Evolutionary conservation across 2,113 vertebrate genomes (phyloP), one percentile per base, ranked within the genome.

Genomic region (Rutilus rutilus): DNA sequence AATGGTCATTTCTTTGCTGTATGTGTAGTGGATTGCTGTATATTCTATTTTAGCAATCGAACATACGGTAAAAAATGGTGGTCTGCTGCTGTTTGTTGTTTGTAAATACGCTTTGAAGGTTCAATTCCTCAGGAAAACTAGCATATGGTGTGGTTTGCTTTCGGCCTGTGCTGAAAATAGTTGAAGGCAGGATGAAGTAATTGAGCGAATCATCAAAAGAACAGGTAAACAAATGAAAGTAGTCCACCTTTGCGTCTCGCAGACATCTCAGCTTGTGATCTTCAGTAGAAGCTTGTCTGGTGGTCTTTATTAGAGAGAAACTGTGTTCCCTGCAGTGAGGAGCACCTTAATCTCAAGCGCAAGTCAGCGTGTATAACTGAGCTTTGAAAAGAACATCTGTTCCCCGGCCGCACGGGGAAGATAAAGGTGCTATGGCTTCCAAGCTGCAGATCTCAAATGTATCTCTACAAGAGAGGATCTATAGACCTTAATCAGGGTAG

Each of bases 331-430:
- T 74, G 25, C 65, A 45, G 82, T 39, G 30, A 69, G n/a, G 52
- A 73, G 67, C 39, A 79, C 82, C 57, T 85, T 88, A 39, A 78
- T 86, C 79, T 86, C 30, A 77, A 74, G 19, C 60, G 33, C 36
- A 54, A 81, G 60, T 30, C 45, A 52, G 45, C 42, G 8, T 76
- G 64, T 62, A 15, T 42, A 82, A 84, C 73, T 62, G 54, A 69
- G 73, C 85, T 85, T 82, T 62, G 25, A 64, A 69, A 65, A 78
- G 39, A 45, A 36, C 50, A 39, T 85, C 33, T 64, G 36, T 87
- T 23, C 59, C 36, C 79, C 15, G 8, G 39, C 25, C 47, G 33
- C 57, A 60, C 14, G 0, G 59, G 59, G 62, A 85, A 75, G 73
- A 80, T 76, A 60, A 60, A 82, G 73, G 84, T 52, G 75, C 50